Percentiles rank a stretch among this genome's conserved stretches.
phyloP scores from a whole-genome alignment of 2,888 invertebrate genomes.

The Athetis lepigone region DNA sequence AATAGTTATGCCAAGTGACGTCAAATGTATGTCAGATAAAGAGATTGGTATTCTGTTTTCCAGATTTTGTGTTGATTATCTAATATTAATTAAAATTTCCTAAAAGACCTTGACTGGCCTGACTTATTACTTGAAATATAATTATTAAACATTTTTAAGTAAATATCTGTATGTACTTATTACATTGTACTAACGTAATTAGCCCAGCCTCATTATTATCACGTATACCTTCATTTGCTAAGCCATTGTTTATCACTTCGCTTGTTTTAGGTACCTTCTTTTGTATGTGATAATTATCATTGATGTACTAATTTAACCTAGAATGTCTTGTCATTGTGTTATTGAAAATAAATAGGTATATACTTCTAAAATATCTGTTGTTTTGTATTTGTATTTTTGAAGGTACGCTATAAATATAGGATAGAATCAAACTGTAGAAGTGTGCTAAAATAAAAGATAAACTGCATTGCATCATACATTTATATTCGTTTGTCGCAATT shows the following conservation, averaged over 20 bases:
- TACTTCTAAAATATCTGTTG: background rate
- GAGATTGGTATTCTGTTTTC: conserved; percentile 5
- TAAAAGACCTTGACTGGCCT: conserved; percentile 17
- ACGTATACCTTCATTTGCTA: conserved; percentile 4
- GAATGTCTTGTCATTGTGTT: conserved; percentile 15
- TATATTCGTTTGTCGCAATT: conserved; percentile 33
- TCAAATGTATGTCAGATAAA: conserved; percentile 11
- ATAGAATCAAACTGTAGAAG: background rate
- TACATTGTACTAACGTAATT: conserved; percentile 26
- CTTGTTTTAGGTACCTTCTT: conserved; percentile 3
- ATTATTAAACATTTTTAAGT: conserved; percentile 9
- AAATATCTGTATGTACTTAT: conserved; percentile 8
- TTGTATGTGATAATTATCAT: conserved; percentile 24
- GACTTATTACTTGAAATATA: conserved; percentile 1
- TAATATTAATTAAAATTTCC: conserved; percentile 6
- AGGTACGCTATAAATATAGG: background rate
- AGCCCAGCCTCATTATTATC: conserved; percentile 12
- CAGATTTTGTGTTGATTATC: background rate
- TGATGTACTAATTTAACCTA: conserved; percentile 37
- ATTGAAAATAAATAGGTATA: conserved; percentile 20
- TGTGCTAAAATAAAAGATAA: background rate
- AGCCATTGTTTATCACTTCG: conserved; percentile 19
- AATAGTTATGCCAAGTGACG: background rate
- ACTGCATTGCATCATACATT: conserved; percentile 11
- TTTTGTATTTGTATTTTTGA: too few relatives aligned